These are phyloP conservation scores for Lerista edwardsae DNA, from an alignment of 2,797 vertebrate genomes.

Conservation along the genomic window DNA sequence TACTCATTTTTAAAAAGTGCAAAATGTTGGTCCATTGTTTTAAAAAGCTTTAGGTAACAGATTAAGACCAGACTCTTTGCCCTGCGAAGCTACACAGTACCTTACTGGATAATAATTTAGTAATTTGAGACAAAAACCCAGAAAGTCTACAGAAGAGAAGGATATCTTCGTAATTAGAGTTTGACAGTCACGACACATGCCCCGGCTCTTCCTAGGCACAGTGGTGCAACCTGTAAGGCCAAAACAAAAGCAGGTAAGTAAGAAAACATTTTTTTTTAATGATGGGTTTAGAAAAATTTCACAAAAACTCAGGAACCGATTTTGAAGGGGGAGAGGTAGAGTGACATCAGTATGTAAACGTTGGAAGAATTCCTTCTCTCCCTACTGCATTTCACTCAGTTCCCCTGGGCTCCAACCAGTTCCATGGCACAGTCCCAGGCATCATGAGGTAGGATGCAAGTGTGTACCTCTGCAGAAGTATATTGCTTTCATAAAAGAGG, in stretches of 20 bases:
- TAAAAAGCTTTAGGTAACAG: slow-evolving; percentile 21
- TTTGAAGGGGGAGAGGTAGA: background rate
- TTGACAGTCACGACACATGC: slow-evolving; percentile 95
- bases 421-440: background rate
- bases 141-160: slow-evolving; percentile 44
- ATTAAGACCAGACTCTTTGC: slow-evolving; percentile 57
- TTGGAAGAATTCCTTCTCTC: background rate
- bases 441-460: background rate
- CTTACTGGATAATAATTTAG: slow-evolving; percentile 41
- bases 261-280: background rate
- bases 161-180: slow-evolving; percentile 76
- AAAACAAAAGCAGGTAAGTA: slow-evolving; percentile 28
- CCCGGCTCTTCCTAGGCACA: slow-evolving; percentile 95
- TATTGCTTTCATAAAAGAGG: no score
- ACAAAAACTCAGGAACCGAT: background rate
- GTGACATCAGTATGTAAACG: background rate
- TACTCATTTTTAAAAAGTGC: slow-evolving; percentile 55
- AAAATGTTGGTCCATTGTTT: slow-evolving; percentile 49
- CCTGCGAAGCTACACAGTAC: slow-evolving; percentile 43
- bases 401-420: background rate
- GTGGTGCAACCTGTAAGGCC: slow-evolving; percentile 87
- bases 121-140: slow-evolving; percentile 13
- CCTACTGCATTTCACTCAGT: background rate
- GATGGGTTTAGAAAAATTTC: background rate
- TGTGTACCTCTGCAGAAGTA: background rate